phyloP scores from a whole-genome alignment of 2,888 invertebrate genomes.

The Drosophila maculinotata region DNA sequence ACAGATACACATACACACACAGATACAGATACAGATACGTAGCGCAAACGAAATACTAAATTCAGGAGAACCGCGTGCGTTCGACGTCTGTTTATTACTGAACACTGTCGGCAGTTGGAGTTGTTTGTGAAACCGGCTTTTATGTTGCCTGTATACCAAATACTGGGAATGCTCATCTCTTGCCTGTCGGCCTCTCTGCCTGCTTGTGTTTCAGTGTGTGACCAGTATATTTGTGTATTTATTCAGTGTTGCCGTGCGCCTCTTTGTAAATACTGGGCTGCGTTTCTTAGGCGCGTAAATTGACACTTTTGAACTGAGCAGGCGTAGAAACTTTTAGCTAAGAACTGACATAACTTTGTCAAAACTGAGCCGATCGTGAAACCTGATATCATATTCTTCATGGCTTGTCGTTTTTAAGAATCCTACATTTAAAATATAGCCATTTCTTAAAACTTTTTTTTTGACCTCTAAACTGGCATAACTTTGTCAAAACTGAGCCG shows the following conservation, averaged over 20 bases:
- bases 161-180: slow-evolving; percentile 44
- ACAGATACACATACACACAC: slow-evolving; percentile 18
- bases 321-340: no score
- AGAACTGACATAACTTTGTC: no score
- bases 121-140: slow-evolving; percentile 63
- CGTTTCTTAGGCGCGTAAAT: slow-evolving; percentile 33
- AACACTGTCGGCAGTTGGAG: slow-evolving; percentile 52
- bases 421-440: no score
- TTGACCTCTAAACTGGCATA: no score
- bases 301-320: slow-evolving; percentile 9
- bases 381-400: no score
- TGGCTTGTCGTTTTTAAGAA: no score
- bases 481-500: no score
- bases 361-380: no score
- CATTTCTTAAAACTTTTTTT: no score
- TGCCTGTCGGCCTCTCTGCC: background rate
- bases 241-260: slow-evolving; percentile 63
- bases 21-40: slow-evolving; percentile 40
- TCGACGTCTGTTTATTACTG: slow-evolving; percentile 78
- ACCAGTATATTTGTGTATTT: slow-evolving; percentile 51
- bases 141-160: slow-evolving; percentile 45
- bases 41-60: slow-evolving; percentile 11
- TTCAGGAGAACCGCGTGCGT: slow-evolving; percentile 68
- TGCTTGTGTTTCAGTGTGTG: background rate
- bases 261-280: slow-evolving; percentile 17